A percentile compares a stretch with the other conserved stretches of the same genome.
These are phyloP conservation scores for Nannoperca australis DNA, from an alignment of 2,797 vertebrate species.

Conservation along the genomic window DNA sequence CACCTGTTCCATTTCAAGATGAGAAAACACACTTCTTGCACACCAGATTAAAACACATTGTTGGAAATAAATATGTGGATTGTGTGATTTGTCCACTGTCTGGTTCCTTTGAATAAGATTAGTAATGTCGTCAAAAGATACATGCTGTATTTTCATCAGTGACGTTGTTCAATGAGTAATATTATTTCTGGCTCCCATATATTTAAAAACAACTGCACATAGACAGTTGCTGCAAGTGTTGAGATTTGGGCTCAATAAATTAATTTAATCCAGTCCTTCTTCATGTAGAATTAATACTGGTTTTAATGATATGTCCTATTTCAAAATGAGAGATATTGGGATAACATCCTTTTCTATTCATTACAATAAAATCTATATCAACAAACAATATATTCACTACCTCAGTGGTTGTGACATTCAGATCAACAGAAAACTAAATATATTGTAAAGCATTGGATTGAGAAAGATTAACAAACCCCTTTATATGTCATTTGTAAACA, in stretches of 20 bases:
- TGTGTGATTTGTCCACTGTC: constrained; percentile 21
- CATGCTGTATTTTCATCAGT: constrained; percentile 4
- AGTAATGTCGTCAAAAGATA: constrained; percentile 17
- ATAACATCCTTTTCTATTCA: neutral
- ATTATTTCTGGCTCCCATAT: constrained; percentile 4
- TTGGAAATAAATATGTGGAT: constrained; percentile 37
- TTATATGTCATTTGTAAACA: neutral
- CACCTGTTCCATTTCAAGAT: constrained; percentile 80
- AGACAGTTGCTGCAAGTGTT: neutral
- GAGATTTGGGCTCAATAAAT: neutral
- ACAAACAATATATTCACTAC: neutral
- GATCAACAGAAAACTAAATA: neutral
- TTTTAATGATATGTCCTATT: neutral
- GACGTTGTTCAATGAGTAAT: constrained; percentile 8
- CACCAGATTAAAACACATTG: constrained; percentile 28
- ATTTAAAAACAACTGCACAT: constrained; percentile 23
- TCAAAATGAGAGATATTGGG: neutral
- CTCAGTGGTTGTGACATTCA: neutral
- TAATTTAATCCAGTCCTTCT: neutral
- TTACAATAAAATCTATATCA: neutral
- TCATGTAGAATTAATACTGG: neutral
- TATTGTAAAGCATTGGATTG: neutral
- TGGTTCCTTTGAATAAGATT: neutral
- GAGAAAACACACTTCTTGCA: constrained; percentile 43
- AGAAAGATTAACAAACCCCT: neutral